Evolutionary conservation across 2,113 vertebrate genomes (phyloP), one percentile per base, ranked within the genome.

Genomic region (Osmerus mordax): DNA sequence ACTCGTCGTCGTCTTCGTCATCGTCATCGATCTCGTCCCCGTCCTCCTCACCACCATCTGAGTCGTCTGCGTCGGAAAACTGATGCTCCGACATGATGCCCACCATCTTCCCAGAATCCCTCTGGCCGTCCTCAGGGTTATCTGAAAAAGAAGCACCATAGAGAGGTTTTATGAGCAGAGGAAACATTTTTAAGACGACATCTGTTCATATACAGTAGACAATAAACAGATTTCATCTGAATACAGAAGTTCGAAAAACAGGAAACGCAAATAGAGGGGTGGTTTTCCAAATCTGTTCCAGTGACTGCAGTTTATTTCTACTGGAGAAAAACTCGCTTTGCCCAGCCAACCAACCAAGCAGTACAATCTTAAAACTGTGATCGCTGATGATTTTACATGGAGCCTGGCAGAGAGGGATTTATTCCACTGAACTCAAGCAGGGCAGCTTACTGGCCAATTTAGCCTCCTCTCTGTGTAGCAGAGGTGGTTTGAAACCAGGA

Each of bases 51-150:
- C 65, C 88, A 0, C 94, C 97, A 4, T 98, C 97, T 0, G 96
- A 97, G 75, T 99, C 97, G 72, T 99, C 97, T 0, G 95, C 97
- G 0, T 99, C 97, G 2, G 97, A 99, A 87, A 99, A 99, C 87
- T 99, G 97, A 79, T 99, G 97, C 5, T 95, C 94, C 0, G 93
- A 81, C 81, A 93, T 92, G 73, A 89, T 78, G 3, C 91, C 90
- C 61, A 92, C 88, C 72, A 90, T 87, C 88, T 95, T 96, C 79
- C 94, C 94, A 16, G 88, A 60, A 8, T 90, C 90, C 81, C 92
- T 93, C 74, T 95, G 94, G 71, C 92, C 91, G 75, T 99, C 97
- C 64, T 98, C 96, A 9, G 73, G 73, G 0, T 72, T 61, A 14
- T 92, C 91, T 92, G 55, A 25, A 71, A 29, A 64, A 32, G 28